Evolutionary conservation across 2,113 vertebrate species (phyloP), one percentile per base, ranked within the genome.

Genomic region (Pungitius pungitius): DNA sequence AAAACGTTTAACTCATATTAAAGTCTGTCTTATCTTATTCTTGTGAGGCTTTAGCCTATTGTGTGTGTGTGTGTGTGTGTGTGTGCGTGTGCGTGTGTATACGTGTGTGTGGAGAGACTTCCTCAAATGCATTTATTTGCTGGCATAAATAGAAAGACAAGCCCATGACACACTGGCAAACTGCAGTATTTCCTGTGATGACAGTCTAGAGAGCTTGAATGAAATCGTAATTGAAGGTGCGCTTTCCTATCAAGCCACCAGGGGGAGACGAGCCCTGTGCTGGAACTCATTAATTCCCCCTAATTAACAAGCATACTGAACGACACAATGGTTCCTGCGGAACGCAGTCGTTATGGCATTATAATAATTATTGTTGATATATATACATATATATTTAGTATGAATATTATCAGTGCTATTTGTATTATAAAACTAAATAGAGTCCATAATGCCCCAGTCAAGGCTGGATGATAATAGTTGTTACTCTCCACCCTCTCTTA

Each of bases 211-310:
- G 42, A 2, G 26, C 7, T 74, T 47, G 0, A 30, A 43, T 40
- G 15, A n/a, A 6, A 24, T 15, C 1, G 1, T 6, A 54, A n/a
- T 12, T 12, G 18, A 14, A 22, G 42, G 8, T 88, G 90, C 72
- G 77, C 26, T 90, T 86, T 86, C 40, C 64, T 6, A 37, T 45
- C 13, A 4, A 57, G 39, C 90, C 90, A 83, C 79, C 78, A 92
- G 90, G 84, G 83, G 90, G 89, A 86, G 84, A 74, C 59, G 86
- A 78, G 69, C 76, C 76, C 79, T 77, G 45, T 1, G 17, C 12
- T 58, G 15, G 2, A 1, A 12, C 47, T 60, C 56, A 56, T 75
- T 60, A 69, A 69, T 55, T 54, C 11, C 18, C 42, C 24, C 1
- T 54, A 57, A 76, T 76, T 62, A 81, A 68, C 54, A 52, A 27